Evolutionary conservation across 2,888 invertebrate genomes (phyloP), one percentile per base, ranked within the genome.

Genomic region (Microctonus hyperodae): DNA sequence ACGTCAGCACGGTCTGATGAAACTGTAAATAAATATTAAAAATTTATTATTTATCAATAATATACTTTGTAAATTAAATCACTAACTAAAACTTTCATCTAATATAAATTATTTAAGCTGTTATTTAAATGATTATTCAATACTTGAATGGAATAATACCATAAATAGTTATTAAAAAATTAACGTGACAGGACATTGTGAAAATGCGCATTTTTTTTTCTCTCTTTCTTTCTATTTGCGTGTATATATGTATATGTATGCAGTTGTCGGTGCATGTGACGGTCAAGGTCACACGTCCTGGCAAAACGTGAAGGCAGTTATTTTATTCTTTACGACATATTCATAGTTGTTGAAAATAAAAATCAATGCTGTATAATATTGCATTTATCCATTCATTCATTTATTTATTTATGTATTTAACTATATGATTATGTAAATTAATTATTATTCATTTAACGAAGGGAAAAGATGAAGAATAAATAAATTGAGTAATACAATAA

Each of bases 1-100:
- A 94, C 87, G 94, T 94, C 88, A 91, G 90, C 85, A 94, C 89
- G 83, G 94, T 94, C 88, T 94, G 94, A 87, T 94, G 94, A 87
- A 94, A 94, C 94, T 94, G 86, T 55, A 89, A 89, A 76, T 71
- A 76, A 75, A 79, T 70, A 75, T 31, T 68, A 37, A n/a, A n/a
- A n/a, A n/a, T n/a, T n/a, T n/a, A n/a, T 62, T 28, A 23, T 35
- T 35, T 35, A 35, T 35, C 11, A 16, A 23, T n/a, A 35, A 13
- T 9, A 55, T 20, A 51, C 31, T 48, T 37, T 20, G 2, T 13
- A 7, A 31, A 44, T 9, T 50, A n/a, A 50, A 23, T 50, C n/a
- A n/a, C n/a, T n/a, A n/a, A n/a, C n/a, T n/a, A n/a, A n/a, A n/a
- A n/a, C n/a, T n/a, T n/a, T n/a, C n/a, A n/a, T n/a, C n/a, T n/a